These are phyloP conservation scores for Pogonus chalceus DNA, from an alignment of 1,140 invertebrate genomes.

Conservation along the genomic window DNA sequence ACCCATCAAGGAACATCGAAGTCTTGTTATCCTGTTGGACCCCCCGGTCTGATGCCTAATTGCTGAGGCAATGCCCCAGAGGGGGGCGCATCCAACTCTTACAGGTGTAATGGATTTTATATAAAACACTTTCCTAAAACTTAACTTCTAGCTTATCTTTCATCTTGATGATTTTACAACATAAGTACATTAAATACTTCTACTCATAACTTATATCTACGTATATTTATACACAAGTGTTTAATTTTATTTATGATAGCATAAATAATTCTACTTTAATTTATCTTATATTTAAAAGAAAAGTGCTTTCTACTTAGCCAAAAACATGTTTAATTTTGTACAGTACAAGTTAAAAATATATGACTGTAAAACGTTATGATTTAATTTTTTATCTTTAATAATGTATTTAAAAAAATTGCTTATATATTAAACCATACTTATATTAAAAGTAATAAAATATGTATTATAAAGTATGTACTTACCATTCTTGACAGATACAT, in stretches of 20 bases:
- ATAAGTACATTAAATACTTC: neutral
- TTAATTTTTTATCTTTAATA: too few species aligned
- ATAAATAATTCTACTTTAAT: neutral
- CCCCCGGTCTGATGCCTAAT: neutral
- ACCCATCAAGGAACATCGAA: neutral
- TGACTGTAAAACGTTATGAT: too few species aligned
- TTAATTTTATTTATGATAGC: neutral
- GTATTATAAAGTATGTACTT: too few species aligned
- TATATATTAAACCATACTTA: too few species aligned
- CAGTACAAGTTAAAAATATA: too few species aligned
- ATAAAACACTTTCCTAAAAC: neutral
- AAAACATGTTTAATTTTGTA: too few species aligned
- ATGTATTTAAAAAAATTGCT: too few species aligned
- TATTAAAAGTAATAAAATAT: too few species aligned
- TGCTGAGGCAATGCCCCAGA: conserved; percentile 2
- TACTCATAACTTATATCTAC: neutral
- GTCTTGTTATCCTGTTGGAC: neutral
- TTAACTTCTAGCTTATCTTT: neutral
- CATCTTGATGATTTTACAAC: neutral
- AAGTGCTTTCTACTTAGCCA: too few species aligned
- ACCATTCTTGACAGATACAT: too few species aligned
- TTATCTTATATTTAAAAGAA: neutral
- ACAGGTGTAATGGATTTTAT: conserved; percentile 7
- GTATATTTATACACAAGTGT: neutral
- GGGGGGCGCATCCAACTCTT: neutral